These are phyloP conservation scores for Sarcophaga carnaria DNA, from an alignment of 2,888 invertebrate species.

Conservation along the genomic window DNA sequence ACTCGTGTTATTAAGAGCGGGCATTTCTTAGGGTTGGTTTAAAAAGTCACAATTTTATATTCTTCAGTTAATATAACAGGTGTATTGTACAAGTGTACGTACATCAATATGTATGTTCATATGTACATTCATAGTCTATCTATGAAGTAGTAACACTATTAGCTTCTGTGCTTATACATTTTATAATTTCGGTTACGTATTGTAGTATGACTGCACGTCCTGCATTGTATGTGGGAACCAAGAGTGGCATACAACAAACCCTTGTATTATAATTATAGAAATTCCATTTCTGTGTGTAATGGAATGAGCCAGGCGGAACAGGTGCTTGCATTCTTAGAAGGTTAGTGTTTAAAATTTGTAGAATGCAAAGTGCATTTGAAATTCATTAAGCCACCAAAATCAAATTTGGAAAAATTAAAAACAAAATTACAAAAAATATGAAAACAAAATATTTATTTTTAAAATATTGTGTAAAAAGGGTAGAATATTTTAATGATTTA, in stretches of 20 bases:
- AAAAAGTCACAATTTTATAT: constrained; percentile 14
- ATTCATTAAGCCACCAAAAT: background rate
- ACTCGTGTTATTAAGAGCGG: constrained; percentile 48
- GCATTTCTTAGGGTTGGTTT: constrained; percentile 27
- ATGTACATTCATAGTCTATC: background rate
- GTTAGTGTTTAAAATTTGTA: background rate
- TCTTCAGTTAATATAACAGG: constrained; percentile 45
- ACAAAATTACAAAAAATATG: background rate
- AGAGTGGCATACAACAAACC: background rate
- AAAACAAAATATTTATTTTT: background rate
- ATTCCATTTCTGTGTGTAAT: background rate
- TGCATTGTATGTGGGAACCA: constrained; percentile 9
- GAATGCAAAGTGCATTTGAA: background rate
- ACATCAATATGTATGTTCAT: background rate
- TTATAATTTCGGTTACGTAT: constrained; percentile 11
- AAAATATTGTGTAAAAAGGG: too few relatives aligned
- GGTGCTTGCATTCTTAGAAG: constrained; percentile 21
- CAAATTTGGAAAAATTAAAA: background rate
- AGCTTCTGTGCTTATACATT: background rate
- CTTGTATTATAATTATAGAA: background rate
- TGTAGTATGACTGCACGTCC: constrained; percentile 18
- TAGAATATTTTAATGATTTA: too few relatives aligned
- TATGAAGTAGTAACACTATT: background rate
- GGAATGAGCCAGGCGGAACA: constrained; percentile 54
- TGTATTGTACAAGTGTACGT: constrained; percentile 5